Base-by-base conservation (phyloP, 2,797 vertebrate genomes). In the Chelidonichthys spinosus region DNA sequence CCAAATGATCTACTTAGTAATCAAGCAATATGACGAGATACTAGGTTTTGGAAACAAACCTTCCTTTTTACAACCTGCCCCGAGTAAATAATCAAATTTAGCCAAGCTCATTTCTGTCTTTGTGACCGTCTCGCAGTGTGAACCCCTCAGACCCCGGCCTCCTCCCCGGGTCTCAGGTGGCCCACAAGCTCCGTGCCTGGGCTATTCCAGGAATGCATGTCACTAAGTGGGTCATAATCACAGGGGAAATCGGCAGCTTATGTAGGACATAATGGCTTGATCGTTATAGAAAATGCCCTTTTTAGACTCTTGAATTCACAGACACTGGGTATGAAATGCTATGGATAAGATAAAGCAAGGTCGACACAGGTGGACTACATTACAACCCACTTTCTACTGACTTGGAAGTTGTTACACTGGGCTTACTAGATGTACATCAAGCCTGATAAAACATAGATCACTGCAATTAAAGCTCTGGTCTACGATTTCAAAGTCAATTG, bases 181-280 rank as follows among this genome's bases (percentile, higher is more conserved):
- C 76, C 69, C 70, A 84, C 72, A 76, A 73, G 79, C 87, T 81
- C 77, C 3, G 32, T 58, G 70, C 67, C 83, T 81, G 63, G 70
- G 72, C 84, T 93, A 90, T 94, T 94, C 87, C 85, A 88, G 89
- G 89, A 92, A 93, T 87, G 83, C 84, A 74, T 87, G 80, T 78
- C 72, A 76, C 74, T 88, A 91, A 93, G 79, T 92, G 87, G 92
- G 88, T 88, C 88, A 84, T 79, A 84, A 87, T 88, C 89, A 78
- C 85, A 72, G 58, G 84, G 81, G 88, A 87, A 86, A 82, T 84
- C n/a, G 7, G 63, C 72, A 74, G 74, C 79, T 85, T 89, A 87
- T 82, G 64, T 81, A 69, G 79, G 75, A 77, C 85, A 71, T 44
- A 44, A 85, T 61, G 63, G 58, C 71, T 78, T 81, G 63, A 52